phyloP scores from a whole-genome alignment of 1,140 invertebrate genomes.

The Rhizoglyphus robini region DNA sequence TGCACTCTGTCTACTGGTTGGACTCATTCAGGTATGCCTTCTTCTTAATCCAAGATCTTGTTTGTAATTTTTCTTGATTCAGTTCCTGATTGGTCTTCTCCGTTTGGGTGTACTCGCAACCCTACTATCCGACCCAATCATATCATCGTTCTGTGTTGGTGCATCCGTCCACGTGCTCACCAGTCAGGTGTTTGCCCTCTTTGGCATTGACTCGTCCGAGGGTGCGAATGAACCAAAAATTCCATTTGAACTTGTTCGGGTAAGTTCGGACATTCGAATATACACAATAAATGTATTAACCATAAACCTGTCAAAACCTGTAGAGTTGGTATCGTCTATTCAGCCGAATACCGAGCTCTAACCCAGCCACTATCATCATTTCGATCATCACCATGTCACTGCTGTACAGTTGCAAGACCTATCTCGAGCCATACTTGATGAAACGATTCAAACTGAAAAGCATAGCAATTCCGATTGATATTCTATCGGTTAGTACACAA shows the following conservation, averaged over 20 bases:
- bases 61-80: too few relatives aligned
- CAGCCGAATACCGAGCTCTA: constrained; percentile 26
- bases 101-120: constrained; percentile 36
- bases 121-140: constrained; percentile 37
- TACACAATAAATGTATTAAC: background rate
- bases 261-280: background rate
- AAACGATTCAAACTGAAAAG: constrained; percentile 14
- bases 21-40: too few relatives aligned
- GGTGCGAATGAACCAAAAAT: background rate
- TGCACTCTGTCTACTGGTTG: background rate
- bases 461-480: constrained; percentile 23
- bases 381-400: constrained; percentile 30
- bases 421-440: constrained; percentile 19
- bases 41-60: too few relatives aligned
- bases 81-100: constrained; percentile 31
- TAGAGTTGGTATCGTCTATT: constrained; percentile 27
- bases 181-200: constrained; percentile 36
- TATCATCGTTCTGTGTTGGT: constrained; percentile 38
- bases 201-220: constrained; percentile 32
- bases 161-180: constrained; percentile 39
- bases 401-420: constrained; percentile 32
- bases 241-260: background rate
- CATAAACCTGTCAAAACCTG: constrained; percentile 17
- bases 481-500: too few relatives aligned
- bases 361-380: constrained; percentile 30